phyloP scores from a whole-genome alignment of 2,797 vertebrate species.

The Helostoma temminkii region DNA sequence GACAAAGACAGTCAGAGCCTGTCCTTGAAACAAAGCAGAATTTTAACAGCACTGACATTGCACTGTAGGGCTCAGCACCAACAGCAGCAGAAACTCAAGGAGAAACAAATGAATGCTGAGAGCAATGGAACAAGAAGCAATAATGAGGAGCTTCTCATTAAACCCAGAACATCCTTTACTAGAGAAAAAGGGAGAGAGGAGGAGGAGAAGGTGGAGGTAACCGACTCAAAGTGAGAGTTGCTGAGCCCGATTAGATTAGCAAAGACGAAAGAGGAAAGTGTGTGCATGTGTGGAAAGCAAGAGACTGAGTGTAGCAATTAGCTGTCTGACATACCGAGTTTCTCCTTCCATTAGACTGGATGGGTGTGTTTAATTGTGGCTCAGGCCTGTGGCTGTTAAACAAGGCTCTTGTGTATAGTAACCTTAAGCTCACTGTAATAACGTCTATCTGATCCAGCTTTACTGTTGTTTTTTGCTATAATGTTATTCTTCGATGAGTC shows the following conservation, averaged over 20 bases:
- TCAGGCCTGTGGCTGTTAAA: constrained; percentile 60
- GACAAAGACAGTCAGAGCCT: background rate
- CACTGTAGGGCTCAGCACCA: background rate
- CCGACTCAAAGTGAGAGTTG: constrained; percentile 47
- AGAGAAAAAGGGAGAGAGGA: constrained; percentile 9
- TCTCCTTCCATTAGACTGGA: constrained; percentile 69
- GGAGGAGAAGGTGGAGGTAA: constrained; percentile 38
- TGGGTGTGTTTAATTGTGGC: constrained; percentile 67
- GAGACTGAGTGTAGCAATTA: constrained; percentile 73
- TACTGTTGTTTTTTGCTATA: no score
- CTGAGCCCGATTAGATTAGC: constrained; percentile 63
- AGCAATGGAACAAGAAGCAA: constrained; percentile 42
- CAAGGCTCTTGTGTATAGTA: constrained; percentile 24
- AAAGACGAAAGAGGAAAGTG: constrained; percentile 51
- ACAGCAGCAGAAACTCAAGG: constrained; percentile 26
- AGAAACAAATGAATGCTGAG: constrained; percentile 33
- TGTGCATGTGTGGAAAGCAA: constrained; percentile 19
- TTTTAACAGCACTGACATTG: constrained; percentile 17
- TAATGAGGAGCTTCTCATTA: constrained; percentile 67
- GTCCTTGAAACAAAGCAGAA: constrained; percentile 36
- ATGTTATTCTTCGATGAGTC: background rate
- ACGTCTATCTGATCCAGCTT: constrained; percentile 17
- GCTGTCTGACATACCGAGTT: constrained; percentile 57
- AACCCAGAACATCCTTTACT: constrained; percentile 56
- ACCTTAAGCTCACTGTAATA: constrained; percentile 21